Conservation (phyloP, 2,888 invertebrate genomes). For the Macrophya alboannulata region DNA sequence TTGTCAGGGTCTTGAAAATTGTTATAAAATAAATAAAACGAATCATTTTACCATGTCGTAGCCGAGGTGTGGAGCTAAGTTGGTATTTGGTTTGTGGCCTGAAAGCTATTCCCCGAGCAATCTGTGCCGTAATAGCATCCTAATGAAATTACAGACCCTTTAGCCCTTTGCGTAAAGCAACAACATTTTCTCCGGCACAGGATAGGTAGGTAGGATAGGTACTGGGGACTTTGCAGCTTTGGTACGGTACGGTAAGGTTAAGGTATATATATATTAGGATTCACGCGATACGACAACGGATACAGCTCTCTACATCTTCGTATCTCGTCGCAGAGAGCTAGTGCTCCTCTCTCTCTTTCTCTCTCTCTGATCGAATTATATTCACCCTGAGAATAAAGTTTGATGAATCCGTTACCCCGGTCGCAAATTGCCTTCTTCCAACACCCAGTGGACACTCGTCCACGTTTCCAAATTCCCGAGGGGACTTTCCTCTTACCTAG, state of each 20-base stretch:
- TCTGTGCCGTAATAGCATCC: conserved; percentile 67
- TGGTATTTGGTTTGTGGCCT: conserved; percentile 49
- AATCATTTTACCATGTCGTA: neutral
- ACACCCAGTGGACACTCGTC: conserved; percentile 32
- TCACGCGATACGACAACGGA: neutral
- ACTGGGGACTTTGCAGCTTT: neutral
- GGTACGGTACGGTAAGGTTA: neutral
- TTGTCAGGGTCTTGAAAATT: neutral
- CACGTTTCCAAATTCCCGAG: neutral
- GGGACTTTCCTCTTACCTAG: neutral
- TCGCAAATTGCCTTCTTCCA: conserved; percentile 62
- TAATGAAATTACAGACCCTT: conserved; percentile 65
- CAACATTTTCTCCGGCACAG: conserved; percentile 51
- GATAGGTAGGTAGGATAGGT: neutral
- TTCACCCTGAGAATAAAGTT: conserved; percentile 63
- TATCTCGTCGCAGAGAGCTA: neutral
- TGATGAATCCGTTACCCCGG: conserved; percentile 65
- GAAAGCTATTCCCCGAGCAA: conserved; percentile 69
- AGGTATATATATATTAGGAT: neutral
- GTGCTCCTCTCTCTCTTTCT: conserved; percentile 18
- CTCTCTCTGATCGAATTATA: conserved; percentile 62
- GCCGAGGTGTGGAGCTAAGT: conserved; percentile 14
- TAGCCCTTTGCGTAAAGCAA: conserved; percentile 61
- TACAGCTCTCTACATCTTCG: neutral
- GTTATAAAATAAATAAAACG: neutral